These are phyloP conservation scores for Ditylenchus weischeri DNA, from an alignment of 2,888 invertebrate genomes.

Conservation along the genomic window DNA sequence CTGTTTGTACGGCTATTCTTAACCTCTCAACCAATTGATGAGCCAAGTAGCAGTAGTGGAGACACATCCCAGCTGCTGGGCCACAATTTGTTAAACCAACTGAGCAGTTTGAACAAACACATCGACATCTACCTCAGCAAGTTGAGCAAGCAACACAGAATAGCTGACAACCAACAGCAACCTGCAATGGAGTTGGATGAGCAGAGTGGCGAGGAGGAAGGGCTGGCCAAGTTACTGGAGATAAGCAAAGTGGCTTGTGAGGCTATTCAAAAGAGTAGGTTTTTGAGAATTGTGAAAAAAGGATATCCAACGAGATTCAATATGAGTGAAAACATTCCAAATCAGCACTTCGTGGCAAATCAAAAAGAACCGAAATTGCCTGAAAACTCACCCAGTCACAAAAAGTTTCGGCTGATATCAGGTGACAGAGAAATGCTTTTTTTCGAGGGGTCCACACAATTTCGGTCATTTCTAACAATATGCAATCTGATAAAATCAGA, in stretches of 20 bases:
- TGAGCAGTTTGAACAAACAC: slow-evolving; percentile 18
- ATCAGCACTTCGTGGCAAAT: no score
- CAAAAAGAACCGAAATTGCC: no score
- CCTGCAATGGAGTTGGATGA: neutral
- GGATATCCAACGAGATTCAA: no score
- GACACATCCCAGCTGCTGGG: neutral
- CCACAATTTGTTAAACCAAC: slow-evolving; percentile 3
- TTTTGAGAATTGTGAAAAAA: no score
- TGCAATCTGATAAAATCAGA: no score
- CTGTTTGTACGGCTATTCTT: slow-evolving; percentile 13
- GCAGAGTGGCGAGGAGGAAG: slow-evolving; percentile 4
- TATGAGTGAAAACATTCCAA: no score
- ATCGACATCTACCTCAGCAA: slow-evolving; percentile 25
- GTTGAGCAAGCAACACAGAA: slow-evolving; percentile 12
- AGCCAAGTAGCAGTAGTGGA: slow-evolving; percentile 11
- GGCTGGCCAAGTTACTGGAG: slow-evolving; percentile 2
- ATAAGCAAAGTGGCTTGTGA: slow-evolving; percentile 1
- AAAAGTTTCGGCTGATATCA: neutral
- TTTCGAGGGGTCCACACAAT: no score
- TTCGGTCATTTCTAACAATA: no score
- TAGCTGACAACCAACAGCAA: neutral
- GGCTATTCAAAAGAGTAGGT: slow-evolving; percentile 6
- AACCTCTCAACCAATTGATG: neutral
- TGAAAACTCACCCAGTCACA: neutral
- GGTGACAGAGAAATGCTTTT: no score